Evolutionary conservation across 2,797 vertebrate genomes (phyloP), one percentile per base, ranked within the genome.

Genomic region (Propithecus perrieri): DNA sequence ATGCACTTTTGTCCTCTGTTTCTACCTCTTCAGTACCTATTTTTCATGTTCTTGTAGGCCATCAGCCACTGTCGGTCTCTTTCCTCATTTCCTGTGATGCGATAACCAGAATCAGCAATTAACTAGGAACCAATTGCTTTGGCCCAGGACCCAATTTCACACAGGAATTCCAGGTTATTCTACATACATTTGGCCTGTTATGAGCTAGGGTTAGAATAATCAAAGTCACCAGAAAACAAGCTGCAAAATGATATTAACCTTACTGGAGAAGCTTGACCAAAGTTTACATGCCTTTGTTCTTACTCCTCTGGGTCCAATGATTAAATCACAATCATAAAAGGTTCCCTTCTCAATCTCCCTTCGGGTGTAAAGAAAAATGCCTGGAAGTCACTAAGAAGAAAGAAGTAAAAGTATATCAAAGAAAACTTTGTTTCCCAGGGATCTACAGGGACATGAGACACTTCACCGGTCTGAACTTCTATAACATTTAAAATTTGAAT

Each of bases 371-470:
- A 46, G 22, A 94, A 94, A 94, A 71, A 72, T 76, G 46, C 20
- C 55, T 69, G 22, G 4, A 92, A 75, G 74, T 86, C 55, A 83
- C 30, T 94, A 71, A 91, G 61, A 94, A 72, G 65, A 85, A 67
- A 85, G 55, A 80, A 84, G 69, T 43, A 38, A 91, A 95, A 93
- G 28, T 20, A 84, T 48, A 81, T 53, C 74, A 89, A 85, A 86
- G 26, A 89, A 79, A 89, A 63, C 17, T 22, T 38, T 67, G 24
- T 76, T 57, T 76, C 46, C 50, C 30, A 85, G 84, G 61, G 20
- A 85, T 50, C 90, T 74, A 59, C 30, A 91, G 43, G 14, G 48
- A 92, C 4, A 4, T 0, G 38, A 85, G n/a, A 85, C 18, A 59
- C 50, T 74, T 92, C 26, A 63, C 20, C 57, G 22, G 67, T 59